phyloP scores from a whole-genome alignment of 1,140 invertebrate species.

The Bicyclus anynana region DNA sequence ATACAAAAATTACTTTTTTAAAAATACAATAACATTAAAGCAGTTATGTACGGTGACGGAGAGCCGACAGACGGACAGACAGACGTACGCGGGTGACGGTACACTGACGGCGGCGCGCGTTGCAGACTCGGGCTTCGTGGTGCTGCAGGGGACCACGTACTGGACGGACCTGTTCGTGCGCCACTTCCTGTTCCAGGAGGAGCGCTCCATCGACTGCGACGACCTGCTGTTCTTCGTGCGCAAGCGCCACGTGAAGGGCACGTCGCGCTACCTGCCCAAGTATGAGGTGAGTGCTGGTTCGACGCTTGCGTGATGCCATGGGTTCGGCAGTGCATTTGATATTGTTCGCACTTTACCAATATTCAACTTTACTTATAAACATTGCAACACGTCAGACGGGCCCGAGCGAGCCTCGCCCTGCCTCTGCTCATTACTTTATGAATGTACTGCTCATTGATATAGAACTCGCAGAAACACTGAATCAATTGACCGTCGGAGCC shows the following conservation, averaged over 20 bases:
- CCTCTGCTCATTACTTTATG: no score
- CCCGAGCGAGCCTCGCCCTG: no score
- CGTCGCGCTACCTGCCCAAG: slow-evolving; percentile 90
- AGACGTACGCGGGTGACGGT: background rate
- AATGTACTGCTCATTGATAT: no score
- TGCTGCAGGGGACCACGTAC: slow-evolving; percentile 94
- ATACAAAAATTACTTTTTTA: background rate
- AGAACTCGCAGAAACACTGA: no score
- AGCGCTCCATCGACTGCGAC: slow-evolving; percentile 91
- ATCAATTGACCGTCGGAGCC: no score
- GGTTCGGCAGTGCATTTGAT: no score
- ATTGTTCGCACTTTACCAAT: no score
- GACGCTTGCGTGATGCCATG: background rate
- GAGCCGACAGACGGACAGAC: background rate
- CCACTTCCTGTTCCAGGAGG: slow-evolving; percentile 93
- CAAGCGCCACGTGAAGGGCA: slow-evolving; percentile 92
- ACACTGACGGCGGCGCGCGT: slow-evolving; percentile 22
- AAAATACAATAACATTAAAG: background rate
- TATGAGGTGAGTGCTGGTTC: slow-evolving; percentile 84
- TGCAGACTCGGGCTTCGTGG: slow-evolving; percentile 92
- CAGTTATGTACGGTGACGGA: slow-evolving; percentile 2
- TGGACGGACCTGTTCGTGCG: slow-evolving; percentile 97
- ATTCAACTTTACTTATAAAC: no score
- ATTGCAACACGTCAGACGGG: no score
- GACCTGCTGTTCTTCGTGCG: slow-evolving; percentile 97